Evolutionary conservation across 2,797 vertebrate species (phyloP).

Genomic region (Chelon labrosus): DNA sequence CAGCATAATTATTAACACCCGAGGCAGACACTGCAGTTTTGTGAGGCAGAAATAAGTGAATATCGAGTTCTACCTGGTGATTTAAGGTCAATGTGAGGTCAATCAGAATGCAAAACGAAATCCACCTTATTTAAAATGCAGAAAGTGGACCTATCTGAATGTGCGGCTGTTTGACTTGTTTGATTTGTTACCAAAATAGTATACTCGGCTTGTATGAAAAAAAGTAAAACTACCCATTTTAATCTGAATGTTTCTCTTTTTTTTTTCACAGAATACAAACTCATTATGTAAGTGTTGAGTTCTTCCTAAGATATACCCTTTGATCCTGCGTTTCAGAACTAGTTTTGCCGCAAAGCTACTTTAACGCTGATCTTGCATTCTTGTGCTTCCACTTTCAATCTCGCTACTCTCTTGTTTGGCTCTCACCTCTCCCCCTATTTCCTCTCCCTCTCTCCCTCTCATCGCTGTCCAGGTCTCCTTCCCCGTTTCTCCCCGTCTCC

Average conservation of each 20-base stretch:
- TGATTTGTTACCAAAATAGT: neutral
- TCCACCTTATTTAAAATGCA: conserved; percentile 43
- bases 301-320: conserved; percentile 11
- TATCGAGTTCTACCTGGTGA: conserved; percentile 51
- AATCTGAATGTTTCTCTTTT: neutral
- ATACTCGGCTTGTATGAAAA: neutral
- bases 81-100: conserved; percentile 33
- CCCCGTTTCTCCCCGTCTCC: conserved; percentile 27
- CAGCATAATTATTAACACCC: conserved; percentile 30
- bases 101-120: conserved; percentile 12
- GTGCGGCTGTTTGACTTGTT: conserved; percentile 17
- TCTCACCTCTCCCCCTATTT: conserved; percentile 38
- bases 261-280: neutral
- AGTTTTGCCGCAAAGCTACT: neutral
- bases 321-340: conserved; percentile 7
- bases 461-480: conserved; percentile 8
- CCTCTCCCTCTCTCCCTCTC: neutral
- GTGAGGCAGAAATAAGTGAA: conserved; percentile 33
- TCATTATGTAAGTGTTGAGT: neutral
- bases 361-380: neutral
- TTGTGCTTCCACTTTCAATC: conserved; percentile 17
- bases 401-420: conserved; percentile 33
- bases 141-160: conserved; percentile 27
- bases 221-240: neutral
- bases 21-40: conserved; percentile 27